Evolutionary conservation across 1,140 invertebrate species (phyloP).

Genomic region (Apolygus lucorum): DNA sequence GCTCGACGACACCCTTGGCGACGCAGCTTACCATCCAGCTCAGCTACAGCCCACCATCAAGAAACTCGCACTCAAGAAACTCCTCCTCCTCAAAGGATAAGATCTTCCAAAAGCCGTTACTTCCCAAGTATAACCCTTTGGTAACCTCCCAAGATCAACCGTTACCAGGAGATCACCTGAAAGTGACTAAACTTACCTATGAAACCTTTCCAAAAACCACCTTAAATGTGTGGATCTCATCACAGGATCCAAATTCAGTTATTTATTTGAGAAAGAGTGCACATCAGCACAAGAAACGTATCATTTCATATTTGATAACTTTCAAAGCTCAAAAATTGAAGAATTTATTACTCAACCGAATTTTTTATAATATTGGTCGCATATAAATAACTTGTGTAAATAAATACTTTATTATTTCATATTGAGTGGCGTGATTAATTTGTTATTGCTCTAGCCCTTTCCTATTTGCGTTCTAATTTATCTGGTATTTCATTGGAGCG

Average conservation of each 20-base stretch:
- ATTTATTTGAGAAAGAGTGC: neutral
- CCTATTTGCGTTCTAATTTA: no score
- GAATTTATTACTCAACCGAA: no score
- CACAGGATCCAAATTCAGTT: neutral
- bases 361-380: no score
- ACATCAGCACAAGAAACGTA: neutral
- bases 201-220: neutral
- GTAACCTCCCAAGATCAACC: neutral
- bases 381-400: no score
- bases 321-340: no score
- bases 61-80: slow-evolving; percentile 5
- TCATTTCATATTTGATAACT: no score
- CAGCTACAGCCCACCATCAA: neutral
- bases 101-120: no score
- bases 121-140: neutral
- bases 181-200: neutral
- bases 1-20: neutral
- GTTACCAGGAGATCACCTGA: neutral
- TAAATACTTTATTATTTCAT: no score
- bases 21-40: neutral
- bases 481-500: no score
- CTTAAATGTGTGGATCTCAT: no score
- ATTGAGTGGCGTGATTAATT: no score
- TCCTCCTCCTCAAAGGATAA: slow-evolving; percentile 7
- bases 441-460: no score